Evolutionary conservation across 2,797 vertebrate genomes (phyloP).

Genomic region (Rhinatrema bivittatum): DNA sequence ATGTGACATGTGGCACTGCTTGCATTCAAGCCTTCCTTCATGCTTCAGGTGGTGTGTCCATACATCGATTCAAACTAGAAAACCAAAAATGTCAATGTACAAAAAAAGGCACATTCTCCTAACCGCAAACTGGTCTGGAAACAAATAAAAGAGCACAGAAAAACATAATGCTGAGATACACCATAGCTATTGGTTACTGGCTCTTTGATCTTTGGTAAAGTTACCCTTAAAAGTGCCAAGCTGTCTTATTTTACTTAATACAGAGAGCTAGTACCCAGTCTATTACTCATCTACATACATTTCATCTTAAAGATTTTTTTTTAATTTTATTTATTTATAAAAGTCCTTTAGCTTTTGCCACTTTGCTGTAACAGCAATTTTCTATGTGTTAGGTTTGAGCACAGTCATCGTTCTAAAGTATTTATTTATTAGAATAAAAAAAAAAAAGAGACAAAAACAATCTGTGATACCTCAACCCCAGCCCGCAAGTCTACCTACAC

Average conservation of each 20-base stretch:
- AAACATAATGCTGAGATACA: conserved; percentile 72
- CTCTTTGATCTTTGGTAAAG: conserved; percentile 93
- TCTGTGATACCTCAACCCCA: conserved; percentile 60
- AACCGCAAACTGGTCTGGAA: conserved; percentile 83
- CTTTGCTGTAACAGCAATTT: conserved; percentile 63
- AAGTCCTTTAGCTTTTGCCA: conserved; percentile 63
- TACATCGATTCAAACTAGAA: conserved; percentile 74
- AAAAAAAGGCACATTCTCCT: conserved; percentile 96
- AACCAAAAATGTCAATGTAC: conserved; percentile 83
- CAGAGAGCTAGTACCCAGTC: conserved; percentile 76
- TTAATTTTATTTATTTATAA: too few relatives aligned
- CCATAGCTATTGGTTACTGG: conserved; percentile 72
- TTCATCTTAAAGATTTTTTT: conserved; percentile 48
- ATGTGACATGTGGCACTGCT: conserved; percentile 83
- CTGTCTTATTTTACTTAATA: conserved; percentile 69
- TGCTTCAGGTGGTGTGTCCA: conserved; percentile 71
- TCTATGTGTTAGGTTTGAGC: conserved; percentile 64
- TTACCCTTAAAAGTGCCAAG: conserved; percentile 90
- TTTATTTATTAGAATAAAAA: conserved; percentile 59
- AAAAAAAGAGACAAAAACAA: conserved; percentile 72
- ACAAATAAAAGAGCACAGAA: conserved; percentile 73
- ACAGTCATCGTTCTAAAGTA: conserved; percentile 73
- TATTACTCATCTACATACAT: conserved; percentile 54
- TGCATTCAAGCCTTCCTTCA: conserved; percentile 87
- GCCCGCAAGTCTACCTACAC: conserved; percentile 58